Conservation (phyloP, 1,140 invertebrate genomes). For the Capitella teleta region DNA sequence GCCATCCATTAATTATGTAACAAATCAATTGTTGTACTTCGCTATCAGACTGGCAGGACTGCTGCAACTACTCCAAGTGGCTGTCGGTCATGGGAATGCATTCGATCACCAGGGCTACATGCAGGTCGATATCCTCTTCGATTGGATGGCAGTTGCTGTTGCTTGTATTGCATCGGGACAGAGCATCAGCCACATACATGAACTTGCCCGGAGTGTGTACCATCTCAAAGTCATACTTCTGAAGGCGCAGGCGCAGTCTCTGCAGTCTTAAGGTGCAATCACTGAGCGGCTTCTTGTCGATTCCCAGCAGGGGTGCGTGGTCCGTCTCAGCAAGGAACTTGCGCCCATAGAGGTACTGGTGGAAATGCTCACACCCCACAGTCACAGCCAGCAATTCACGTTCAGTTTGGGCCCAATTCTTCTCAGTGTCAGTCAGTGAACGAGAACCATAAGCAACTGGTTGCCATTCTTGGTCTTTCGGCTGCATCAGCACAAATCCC, state of each 20-base stretch:
- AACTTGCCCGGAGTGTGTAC: conserved; percentile 31
- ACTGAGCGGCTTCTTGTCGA: conserved; percentile 37
- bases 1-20: no score
- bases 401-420: conserved; percentile 38
- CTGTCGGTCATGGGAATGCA: no score
- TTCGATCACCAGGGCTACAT: no score
- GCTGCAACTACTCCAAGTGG: no score
- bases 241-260: conserved; percentile 39
- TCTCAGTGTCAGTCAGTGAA: conserved; percentile 23
- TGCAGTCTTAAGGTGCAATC: conserved; percentile 36
- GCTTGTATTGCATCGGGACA: no score
- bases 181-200: conserved; percentile 36
- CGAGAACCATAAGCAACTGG: conserved; percentile 35
- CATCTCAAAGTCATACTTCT: conserved; percentile 39
- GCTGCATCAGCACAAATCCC: conserved; percentile 40
- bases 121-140: no score
- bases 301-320: conserved; percentile 34
- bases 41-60: no score
- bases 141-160: no score
- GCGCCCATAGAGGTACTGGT: conserved; percentile 33
- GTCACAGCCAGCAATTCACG: conserved; percentile 44
- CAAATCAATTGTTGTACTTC: no score
- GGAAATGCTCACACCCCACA: conserved; percentile 38
- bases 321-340: conserved; percentile 20
- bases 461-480: conserved; percentile 19